A percentile compares a stretch with the other conserved stretches of the same genome.
Evolutionary conservation across 2,888 invertebrate species (phyloP).

Genomic region (Megaustenia siamemsis): DNA sequence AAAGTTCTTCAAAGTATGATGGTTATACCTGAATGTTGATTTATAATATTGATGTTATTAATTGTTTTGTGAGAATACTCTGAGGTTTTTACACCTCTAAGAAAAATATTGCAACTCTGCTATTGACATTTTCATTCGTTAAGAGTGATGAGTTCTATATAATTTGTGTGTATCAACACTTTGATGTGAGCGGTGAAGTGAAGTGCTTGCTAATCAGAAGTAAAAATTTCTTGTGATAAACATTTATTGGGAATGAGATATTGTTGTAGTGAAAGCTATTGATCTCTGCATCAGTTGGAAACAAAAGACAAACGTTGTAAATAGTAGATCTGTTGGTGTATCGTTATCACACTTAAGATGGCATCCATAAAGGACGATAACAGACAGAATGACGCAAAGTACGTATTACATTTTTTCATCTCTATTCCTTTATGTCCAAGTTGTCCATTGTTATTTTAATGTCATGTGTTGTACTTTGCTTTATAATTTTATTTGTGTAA

Average conservation of each 20-base stretch:
- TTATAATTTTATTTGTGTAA: neutral
- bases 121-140: neutral
- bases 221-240: neutral
- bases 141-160: neutral
- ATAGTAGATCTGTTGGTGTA: neutral
- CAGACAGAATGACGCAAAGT: constrained; percentile 36
- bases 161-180: neutral
- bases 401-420: neutral
- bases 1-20: neutral
- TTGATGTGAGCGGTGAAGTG: neutral
- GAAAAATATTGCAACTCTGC: neutral
- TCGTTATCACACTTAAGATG: constrained; percentile 12
- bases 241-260: neutral
- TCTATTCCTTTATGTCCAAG: too few relatives aligned
- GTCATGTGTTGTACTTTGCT: neutral
- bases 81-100: neutral
- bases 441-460: neutral
- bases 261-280: neutral
- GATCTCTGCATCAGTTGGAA: neutral
- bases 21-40: neutral
- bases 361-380: constrained; percentile 33
- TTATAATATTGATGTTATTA: neutral
- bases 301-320: neutral
- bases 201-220: neutral
- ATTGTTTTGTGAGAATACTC: constrained; percentile 3